These are phyloP conservation scores for Drosophila demipolita DNA, from an alignment of 2,888 invertebrate species.

Conservation along the genomic window DNA sequence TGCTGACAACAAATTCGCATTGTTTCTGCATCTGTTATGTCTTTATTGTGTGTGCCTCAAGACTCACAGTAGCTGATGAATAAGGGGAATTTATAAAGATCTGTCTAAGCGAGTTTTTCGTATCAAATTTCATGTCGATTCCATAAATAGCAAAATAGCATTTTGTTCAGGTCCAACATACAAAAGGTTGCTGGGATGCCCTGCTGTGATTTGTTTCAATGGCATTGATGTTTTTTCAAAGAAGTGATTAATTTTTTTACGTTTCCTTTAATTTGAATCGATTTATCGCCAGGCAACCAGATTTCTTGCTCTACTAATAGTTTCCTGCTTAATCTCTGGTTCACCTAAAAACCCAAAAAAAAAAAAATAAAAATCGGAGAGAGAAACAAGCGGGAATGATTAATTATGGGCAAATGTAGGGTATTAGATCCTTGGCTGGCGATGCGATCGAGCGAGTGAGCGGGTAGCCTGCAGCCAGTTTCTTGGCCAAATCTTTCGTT, in stretches of 20 bases:
- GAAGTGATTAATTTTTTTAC: slow-evolving; percentile 22
- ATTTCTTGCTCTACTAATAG: slow-evolving; percentile 62
- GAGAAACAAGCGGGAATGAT: slow-evolving; percentile 49
- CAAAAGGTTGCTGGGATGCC: neutral
- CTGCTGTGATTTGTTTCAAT: slow-evolving; percentile 30
- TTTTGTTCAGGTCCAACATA: slow-evolving; percentile 1
- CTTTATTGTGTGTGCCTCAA: slow-evolving; percentile 47
- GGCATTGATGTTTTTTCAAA: slow-evolving; percentile 38
- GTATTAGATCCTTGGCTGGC: slow-evolving; percentile 67
- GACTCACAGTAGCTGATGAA: slow-evolving; percentile 11
- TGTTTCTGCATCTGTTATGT: slow-evolving; percentile 60
- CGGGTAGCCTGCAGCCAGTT: slow-evolving; percentile 53
- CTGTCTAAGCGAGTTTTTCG: neutral
- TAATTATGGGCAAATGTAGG: slow-evolving; percentile 66
- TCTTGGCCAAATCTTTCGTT: slow-evolving; percentile 59
- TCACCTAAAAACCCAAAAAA: slow-evolving; percentile 73
- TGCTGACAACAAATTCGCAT: slow-evolving; percentile 70
- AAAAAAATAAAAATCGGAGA: slow-evolving; percentile 32
- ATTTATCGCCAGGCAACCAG: slow-evolving; percentile 39
- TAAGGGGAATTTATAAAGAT: slow-evolving; percentile 19
- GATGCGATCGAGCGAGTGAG: slow-evolving; percentile 35
- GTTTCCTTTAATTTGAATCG: slow-evolving; percentile 31
- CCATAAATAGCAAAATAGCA: neutral
- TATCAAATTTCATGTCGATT: neutral
- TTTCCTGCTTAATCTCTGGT: slow-evolving; percentile 62